Evolutionary conservation across 2,888 invertebrate genomes (phyloP).

Genomic region (Drosophila robusta): DNA sequence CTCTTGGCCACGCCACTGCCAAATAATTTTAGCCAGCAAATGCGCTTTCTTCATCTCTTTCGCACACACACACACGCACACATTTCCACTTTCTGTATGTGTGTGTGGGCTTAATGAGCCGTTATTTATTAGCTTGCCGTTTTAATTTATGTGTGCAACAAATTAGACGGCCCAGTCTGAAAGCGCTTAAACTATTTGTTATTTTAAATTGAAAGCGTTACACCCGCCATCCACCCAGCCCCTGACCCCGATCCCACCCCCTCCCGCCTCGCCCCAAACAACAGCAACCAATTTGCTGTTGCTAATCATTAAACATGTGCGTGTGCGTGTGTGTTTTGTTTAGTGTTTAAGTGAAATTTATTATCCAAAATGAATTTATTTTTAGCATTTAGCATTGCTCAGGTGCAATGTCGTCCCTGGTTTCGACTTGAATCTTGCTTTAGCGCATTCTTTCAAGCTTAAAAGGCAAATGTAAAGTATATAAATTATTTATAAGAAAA

Average conservation of each 20-base stretch:
- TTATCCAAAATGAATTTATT: slow-evolving; percentile 44
- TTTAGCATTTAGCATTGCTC: not conserved
- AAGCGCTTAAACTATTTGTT: slow-evolving; percentile 66
- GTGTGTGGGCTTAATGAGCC: slow-evolving; percentile 70
- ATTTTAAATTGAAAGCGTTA: slow-evolving; percentile 62
- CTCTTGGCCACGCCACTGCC: slow-evolving; percentile 11
- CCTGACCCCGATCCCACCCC: not conserved
- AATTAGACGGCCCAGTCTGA: slow-evolving; percentile 66
- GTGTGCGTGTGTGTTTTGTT: slow-evolving; percentile 4
- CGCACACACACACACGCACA: not conserved
- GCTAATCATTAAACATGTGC: slow-evolving; percentile 58
- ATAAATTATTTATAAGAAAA: too few species aligned
- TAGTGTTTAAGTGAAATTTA: slow-evolving; percentile 47
- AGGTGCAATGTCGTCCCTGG: not conserved
- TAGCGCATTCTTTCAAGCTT: too few species aligned
- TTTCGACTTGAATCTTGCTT: too few species aligned
- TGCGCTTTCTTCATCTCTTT: not conserved
- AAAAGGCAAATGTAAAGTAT: too few species aligned
- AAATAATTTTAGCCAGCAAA: slow-evolving; percentile 8
- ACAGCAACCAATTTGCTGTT: slow-evolving; percentile 42
- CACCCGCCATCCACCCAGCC: not conserved
- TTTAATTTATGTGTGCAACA: slow-evolving; percentile 77
- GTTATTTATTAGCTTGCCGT: slow-evolving; percentile 73
- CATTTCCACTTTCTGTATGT: slow-evolving; percentile 1
- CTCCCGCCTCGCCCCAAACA: not conserved